Evolutionary conservation across 2,797 vertebrate genomes (phyloP).

Genomic region (Denticeps clupeoides): DNA sequence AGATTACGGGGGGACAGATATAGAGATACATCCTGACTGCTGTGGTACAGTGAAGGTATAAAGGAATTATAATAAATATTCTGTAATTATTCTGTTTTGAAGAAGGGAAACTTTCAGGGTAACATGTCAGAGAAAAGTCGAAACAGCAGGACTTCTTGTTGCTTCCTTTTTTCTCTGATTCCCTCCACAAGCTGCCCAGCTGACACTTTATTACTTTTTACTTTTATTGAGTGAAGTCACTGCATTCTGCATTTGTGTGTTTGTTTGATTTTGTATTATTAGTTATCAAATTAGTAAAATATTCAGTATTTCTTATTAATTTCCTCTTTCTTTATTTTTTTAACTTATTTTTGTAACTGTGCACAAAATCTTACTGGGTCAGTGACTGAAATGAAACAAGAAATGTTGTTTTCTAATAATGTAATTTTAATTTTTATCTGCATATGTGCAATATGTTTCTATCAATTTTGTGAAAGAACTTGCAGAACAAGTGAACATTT

Average conservation of each 20-base stretch:
- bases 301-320: neutral
- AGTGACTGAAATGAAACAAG: conserved; percentile 39
- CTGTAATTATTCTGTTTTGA: neutral
- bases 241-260: conserved; percentile 36
- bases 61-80: neutral
- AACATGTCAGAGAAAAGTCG: neutral
- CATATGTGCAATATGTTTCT: conserved; percentile 62
- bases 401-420: conserved; percentile 31
- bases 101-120: neutral
- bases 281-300: neutral
- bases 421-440: conserved; percentile 36
- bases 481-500: conserved; percentile 33
- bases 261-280: conserved; percentile 36
- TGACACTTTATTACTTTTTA: too few species aligned
- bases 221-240: too few species aligned
- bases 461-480: conserved; percentile 44
- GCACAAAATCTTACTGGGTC: conserved; percentile 30
- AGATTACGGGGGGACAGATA: too few species aligned
- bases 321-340: neutral
- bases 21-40: too few species aligned
- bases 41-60: neutral
- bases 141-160: too few species aligned
- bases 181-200: too few species aligned
- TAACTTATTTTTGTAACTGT: conserved; percentile 15
- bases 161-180: too few species aligned